These are phyloP conservation scores for Vipera ursinii DNA, from an alignment of 2,797 vertebrate genomes.

Conservation along the genomic window DNA sequence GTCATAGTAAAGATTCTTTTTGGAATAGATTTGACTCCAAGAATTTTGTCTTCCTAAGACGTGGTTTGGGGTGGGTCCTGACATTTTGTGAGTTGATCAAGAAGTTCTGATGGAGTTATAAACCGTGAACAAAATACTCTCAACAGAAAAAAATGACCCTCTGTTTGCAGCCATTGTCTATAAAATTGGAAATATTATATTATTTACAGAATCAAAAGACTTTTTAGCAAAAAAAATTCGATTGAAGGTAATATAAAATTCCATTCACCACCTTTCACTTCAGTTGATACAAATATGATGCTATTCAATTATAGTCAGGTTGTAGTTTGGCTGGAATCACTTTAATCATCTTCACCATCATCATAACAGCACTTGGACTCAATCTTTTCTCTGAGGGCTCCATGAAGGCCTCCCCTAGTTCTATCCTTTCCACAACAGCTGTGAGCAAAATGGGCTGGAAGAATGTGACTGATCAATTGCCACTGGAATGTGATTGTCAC, in stretches of 20 bases:
- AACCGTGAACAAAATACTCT: slow-evolving; percentile 4
- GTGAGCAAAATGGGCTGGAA: background rate
- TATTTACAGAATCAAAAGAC: background rate
- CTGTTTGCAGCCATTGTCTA: slow-evolving; percentile 5
- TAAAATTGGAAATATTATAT: slow-evolving; percentile 10
- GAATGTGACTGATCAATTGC: background rate
- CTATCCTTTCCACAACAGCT: background rate
- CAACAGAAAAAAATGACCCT: background rate
- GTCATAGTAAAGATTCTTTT: too few species aligned
- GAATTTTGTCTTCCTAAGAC: too few species aligned
- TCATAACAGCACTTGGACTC: background rate
- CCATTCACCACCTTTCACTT: background rate
- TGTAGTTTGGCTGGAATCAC: background rate
- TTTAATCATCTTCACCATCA: background rate
- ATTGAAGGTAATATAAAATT: background rate
- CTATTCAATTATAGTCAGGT: background rate
- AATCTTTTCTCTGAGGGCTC: background rate
- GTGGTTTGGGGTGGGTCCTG: too few species aligned
- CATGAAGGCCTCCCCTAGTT: background rate
- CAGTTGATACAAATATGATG: background rate
- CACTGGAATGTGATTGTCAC: background rate
- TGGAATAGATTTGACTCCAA: too few species aligned
- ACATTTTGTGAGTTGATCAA: slow-evolving; percentile 16
- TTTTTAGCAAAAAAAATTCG: background rate
- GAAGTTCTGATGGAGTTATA: background rate